phyloP scores from a whole-genome alignment of 2,113 vertebrate genomes.

The Vulpes ferrilata region DNA sequence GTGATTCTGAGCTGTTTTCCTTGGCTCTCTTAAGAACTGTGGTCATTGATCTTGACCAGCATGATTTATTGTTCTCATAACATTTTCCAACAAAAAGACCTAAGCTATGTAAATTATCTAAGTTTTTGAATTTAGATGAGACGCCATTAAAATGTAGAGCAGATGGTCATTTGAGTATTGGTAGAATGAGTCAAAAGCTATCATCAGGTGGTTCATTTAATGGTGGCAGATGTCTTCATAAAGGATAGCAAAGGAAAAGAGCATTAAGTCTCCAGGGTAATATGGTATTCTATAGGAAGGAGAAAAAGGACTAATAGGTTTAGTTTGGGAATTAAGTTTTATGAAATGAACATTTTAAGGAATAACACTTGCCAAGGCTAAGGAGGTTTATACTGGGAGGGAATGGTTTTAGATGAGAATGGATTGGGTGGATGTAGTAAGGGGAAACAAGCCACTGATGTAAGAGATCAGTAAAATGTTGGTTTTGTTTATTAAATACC shows the following conservation, averaged over 20 bases:
- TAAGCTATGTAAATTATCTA: constrained; percentile 56
- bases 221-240: constrained; percentile 78
- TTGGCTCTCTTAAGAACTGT: constrained; percentile 42
- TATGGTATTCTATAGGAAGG: constrained; percentile 4
- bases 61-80: constrained; percentile 48
- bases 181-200: constrained; percentile 70
- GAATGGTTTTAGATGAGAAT: constrained; percentile 49
- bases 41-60: constrained; percentile 40
- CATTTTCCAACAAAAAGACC: constrained; percentile 57
- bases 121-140: constrained; percentile 63
- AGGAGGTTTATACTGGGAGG: not conserved
- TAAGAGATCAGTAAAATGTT: constrained; percentile 28
- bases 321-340: constrained; percentile 60
- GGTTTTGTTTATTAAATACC: not conserved
- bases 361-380: constrained; percentile 13
- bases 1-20: constrained; percentile 47
- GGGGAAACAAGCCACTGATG: not conserved
- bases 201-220: constrained; percentile 66
- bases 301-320: constrained; percentile 20
- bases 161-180: constrained; percentile 77
- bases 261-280: constrained; percentile 44
- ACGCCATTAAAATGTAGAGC: constrained; percentile 58
- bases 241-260: constrained; percentile 61
- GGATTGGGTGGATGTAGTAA: not conserved
- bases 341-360: constrained; percentile 60